Evolutionary conservation across 1,140 invertebrate genomes (phyloP).

Genomic region (Dendroctonus valens): DNA sequence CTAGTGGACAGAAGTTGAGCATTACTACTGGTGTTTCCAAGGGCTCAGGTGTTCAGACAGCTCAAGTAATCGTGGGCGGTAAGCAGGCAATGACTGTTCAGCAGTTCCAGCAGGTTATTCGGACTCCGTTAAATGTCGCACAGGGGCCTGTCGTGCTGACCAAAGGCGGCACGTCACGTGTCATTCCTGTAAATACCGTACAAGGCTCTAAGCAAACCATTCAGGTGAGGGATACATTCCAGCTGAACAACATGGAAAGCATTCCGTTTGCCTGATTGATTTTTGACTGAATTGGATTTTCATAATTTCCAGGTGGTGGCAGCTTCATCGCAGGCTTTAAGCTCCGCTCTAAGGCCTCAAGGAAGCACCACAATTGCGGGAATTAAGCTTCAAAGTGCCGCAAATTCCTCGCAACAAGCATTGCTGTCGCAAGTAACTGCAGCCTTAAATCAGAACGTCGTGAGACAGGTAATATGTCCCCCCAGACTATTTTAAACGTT

Average conservation of each 20-base stretch:
- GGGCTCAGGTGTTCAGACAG: constrained; percentile 57
- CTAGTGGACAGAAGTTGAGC: constrained; percentile 42
- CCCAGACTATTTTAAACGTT: constrained; percentile 3
- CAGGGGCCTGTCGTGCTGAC: constrained; percentile 46
- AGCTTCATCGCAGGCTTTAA: constrained; percentile 53
- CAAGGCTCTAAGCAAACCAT: constrained; percentile 48
- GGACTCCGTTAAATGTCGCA: constrained; percentile 56
- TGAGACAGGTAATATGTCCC: constrained; percentile 37
- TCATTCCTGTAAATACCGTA: constrained; percentile 48
- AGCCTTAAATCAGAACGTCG: constrained; percentile 49
- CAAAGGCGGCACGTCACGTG: constrained; percentile 44
- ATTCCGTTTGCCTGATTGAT: background rate
- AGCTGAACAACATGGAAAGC: background rate
- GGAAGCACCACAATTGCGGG: constrained; percentile 49
- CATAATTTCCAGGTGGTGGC: constrained; percentile 51
- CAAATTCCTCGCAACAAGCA: constrained; percentile 49
- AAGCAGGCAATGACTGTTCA: constrained; percentile 73
- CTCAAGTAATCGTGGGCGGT: constrained; percentile 62
- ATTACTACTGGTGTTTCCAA: constrained; percentile 49
- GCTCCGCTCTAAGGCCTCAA: constrained; percentile 51
- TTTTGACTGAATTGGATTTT: background rate
- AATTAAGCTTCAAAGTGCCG: constrained; percentile 52
- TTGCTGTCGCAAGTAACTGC: constrained; percentile 51
- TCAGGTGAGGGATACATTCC: constrained; percentile 39
- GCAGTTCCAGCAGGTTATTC: constrained; percentile 75